Evolutionary conservation across 1,140 invertebrate genomes (phyloP).

Genomic region (Eulimnadia texana): DNA sequence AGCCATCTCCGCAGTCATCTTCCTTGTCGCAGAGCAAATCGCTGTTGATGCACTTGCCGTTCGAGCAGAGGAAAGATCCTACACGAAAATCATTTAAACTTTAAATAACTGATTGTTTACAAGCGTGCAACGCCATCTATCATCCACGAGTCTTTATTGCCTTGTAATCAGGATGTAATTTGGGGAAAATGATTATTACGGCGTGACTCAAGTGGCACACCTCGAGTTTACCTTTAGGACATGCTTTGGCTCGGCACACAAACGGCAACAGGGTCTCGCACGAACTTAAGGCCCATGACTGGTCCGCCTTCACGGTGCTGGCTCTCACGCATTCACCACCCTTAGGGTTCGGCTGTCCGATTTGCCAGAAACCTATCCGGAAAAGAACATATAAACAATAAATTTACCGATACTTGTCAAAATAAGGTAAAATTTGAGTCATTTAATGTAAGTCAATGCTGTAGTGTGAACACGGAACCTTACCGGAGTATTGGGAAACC

Average conservation of each 20-base stretch:
- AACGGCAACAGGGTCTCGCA: constrained; percentile 88
- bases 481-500: constrained; percentile 78
- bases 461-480: too few relatives aligned
- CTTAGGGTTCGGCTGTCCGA: constrained; percentile 67
- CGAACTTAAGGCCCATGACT: constrained; percentile 83
- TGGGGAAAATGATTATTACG: background rate
- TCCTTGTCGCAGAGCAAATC: constrained; percentile 81
- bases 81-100: constrained; percentile 25
- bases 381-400: background rate
- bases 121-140: too few relatives aligned
- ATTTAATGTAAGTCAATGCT: too few relatives aligned
- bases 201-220: background rate
- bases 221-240: constrained; percentile 54
- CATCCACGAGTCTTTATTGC: background rate
- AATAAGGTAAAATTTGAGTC: background rate
- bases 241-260: constrained; percentile 81
- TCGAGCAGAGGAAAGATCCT: constrained; percentile 82
- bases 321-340: constrained; percentile 72
- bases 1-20: constrained; percentile 82
- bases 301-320: constrained; percentile 45
- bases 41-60: constrained; percentile 76
- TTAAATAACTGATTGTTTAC: too few relatives aligned
- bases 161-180: constrained; percentile 8
- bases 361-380: constrained; percentile 61
- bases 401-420: background rate